These are phyloP conservation scores for Nematopogon swammerdamellus DNA, from an alignment of 2,888 invertebrate species.

Conservation along the genomic window DNA sequence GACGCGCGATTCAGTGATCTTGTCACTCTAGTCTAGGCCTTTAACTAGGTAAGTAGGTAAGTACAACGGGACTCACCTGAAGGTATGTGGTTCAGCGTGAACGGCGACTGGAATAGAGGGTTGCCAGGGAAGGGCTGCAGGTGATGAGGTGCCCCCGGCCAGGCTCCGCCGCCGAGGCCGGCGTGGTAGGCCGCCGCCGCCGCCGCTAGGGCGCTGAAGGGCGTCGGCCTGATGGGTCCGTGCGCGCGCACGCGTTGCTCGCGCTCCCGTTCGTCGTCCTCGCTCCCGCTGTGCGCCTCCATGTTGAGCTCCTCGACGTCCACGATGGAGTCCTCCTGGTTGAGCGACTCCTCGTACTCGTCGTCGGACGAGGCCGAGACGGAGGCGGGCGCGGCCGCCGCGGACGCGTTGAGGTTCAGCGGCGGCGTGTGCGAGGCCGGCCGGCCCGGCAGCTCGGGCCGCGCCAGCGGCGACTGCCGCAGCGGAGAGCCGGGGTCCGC, in stretches of 20 bases:
- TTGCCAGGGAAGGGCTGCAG: constrained; percentile 59
- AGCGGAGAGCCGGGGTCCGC: constrained; percentile 49
- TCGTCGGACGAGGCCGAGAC: constrained; percentile 56
- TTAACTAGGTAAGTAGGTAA: too few species aligned
- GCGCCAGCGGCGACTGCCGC: constrained; percentile 42
- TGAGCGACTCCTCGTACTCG: constrained; percentile 67
- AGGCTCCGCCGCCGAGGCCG: constrained; percentile 57
- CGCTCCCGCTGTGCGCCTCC: constrained; percentile 35
- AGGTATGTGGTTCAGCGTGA: constrained; percentile 42
- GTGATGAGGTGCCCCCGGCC: constrained; percentile 52
- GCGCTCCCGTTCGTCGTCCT: constrained; percentile 45
- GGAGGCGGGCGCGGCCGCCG: constrained; percentile 40
- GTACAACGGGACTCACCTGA: constrained; percentile 31
- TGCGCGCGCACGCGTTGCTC: constrained; percentile 25
- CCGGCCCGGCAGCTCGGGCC: constrained; percentile 44
- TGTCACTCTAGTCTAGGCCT: too few species aligned
- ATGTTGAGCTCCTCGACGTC: constrained; percentile 77
- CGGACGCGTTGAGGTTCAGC: constrained; percentile 44
- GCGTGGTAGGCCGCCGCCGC: constrained; percentile 62
- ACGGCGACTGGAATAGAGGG: constrained; percentile 66
- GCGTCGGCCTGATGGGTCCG: constrained; percentile 72
- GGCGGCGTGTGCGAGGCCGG: constrained; percentile 44
- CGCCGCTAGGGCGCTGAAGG: constrained; percentile 70
- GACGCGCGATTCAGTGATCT: too few species aligned
- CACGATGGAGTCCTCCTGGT: constrained; percentile 66